phyloP scores from a whole-genome alignment of 1,140 invertebrate genomes.

The Ylistrum balloti region DNA sequence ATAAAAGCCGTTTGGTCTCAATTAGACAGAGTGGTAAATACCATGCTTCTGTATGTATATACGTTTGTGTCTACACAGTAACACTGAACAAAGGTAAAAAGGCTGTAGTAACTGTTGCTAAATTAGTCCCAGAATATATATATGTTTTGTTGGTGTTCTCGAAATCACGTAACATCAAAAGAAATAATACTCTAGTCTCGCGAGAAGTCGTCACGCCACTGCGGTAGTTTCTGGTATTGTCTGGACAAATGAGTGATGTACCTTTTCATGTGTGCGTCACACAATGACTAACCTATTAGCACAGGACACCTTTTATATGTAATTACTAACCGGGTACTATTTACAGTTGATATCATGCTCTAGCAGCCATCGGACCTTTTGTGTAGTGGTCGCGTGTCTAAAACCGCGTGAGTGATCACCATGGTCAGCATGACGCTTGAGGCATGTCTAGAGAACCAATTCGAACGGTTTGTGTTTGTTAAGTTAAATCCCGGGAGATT shows the following conservation, averaged over 20 bases:
- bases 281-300: conserved; percentile 8
- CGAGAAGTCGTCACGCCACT: conserved; percentile 16
- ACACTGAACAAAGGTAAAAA: not conserved
- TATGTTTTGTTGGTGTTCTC: not conserved
- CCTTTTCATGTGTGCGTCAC: not conserved
- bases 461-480: not conserved
- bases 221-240: not conserved
- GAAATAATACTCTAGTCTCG: not conserved
- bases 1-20: not conserved
- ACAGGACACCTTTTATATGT: not conserved
- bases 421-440: not conserved
- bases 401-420: conserved; percentile 3
- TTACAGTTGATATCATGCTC: not conserved
- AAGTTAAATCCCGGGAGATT: not conserved
- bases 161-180: conserved; percentile 18
- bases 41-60: not conserved
- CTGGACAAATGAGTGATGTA: not conserved
- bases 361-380: not conserved
- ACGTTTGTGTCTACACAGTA: not conserved
- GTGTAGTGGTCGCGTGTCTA: not conserved
- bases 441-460: not conserved
- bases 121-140: not conserved
- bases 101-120: not conserved
- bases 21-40: not conserved
- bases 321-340: not conserved